These are phyloP conservation scores for Nymphalis io DNA, from an alignment of 1,140 invertebrate species.

Conservation along the genomic window DNA sequence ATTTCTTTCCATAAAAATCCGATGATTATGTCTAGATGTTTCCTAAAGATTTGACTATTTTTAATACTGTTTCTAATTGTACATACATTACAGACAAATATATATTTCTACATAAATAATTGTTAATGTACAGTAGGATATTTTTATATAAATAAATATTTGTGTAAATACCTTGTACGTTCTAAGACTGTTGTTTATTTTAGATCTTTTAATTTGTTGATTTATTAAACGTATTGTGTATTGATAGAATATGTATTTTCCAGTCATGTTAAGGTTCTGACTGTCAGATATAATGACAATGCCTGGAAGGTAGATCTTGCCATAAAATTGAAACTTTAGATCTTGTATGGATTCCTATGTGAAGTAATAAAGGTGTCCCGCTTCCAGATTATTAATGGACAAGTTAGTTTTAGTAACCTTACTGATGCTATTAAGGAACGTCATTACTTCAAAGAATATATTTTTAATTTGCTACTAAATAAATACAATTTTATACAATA, in stretches of 20 bases:
- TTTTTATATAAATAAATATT: slow-evolving; percentile 74
- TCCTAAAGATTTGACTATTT: slow-evolving; percentile 78
- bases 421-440: neutral
- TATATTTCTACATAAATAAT: slow-evolving; percentile 78
- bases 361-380: neutral
- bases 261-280: slow-evolving; percentile 55
- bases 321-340: slow-evolving; percentile 32
- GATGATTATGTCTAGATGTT: slow-evolving; percentile 54
- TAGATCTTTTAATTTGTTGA: slow-evolving; percentile 79
- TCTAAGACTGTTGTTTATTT: slow-evolving; percentile 80
- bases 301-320: slow-evolving; percentile 36
- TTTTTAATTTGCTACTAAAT: slow-evolving; percentile 1
- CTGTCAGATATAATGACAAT: slow-evolving; percentile 1
- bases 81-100: slow-evolving; percentile 66
- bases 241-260: slow-evolving; percentile 74
- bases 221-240: slow-evolving; percentile 63
- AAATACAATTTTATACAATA: neutral
- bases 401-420: neutral
- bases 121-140: slow-evolving; percentile 78
- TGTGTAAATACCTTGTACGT: slow-evolving; percentile 79
- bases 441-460: neutral
- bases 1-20: slow-evolving; percentile 42
- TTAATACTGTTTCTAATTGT: slow-evolving; percentile 77
- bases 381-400: neutral
- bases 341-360: slow-evolving; percentile 10